Conservation (phyloP, 1,140 invertebrate species). For the Gonioctena quinquepunctata region DNA sequence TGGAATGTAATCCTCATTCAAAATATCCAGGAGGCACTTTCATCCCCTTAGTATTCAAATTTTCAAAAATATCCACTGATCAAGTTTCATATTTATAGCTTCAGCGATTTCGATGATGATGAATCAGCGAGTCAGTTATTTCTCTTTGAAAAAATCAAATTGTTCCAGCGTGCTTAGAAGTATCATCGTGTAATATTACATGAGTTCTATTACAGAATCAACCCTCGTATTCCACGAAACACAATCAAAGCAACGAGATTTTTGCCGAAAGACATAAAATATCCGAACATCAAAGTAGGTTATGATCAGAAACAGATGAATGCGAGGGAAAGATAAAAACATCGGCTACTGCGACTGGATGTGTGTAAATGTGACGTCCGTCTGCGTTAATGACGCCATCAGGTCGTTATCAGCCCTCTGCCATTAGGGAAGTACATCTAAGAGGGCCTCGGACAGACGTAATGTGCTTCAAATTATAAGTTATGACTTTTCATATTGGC, state of each 20-base stretch:
- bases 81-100: too few relatives aligned
- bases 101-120: too few relatives aligned
- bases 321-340: neutral
- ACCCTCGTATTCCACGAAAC: neutral
- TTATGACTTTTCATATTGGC: constrained; percentile 45
- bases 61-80: too few relatives aligned
- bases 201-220: neutral
- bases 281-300: constrained; percentile 5
- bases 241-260: neutral
- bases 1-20: too few relatives aligned
- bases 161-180: too few relatives aligned
- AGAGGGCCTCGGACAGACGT: constrained; percentile 32
- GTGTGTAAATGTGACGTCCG: constrained; percentile 17
- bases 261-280: neutral
- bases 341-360: constrained; percentile 2
- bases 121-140: too few relatives aligned
- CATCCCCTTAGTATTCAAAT: too few relatives aligned
- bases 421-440: constrained; percentile 37
- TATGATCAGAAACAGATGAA: constrained; percentile 10
- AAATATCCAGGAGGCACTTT: too few relatives aligned
- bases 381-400: constrained; percentile 34
- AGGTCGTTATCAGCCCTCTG: constrained; percentile 36
- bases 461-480: constrained; percentile 46
- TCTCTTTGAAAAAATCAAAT: too few relatives aligned
- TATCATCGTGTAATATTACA: too few relatives aligned